These are phyloP conservation scores for Cordylochernes scorpioides DNA, from an alignment of 2,888 invertebrate genomes.

Conservation along the genomic window DNA sequence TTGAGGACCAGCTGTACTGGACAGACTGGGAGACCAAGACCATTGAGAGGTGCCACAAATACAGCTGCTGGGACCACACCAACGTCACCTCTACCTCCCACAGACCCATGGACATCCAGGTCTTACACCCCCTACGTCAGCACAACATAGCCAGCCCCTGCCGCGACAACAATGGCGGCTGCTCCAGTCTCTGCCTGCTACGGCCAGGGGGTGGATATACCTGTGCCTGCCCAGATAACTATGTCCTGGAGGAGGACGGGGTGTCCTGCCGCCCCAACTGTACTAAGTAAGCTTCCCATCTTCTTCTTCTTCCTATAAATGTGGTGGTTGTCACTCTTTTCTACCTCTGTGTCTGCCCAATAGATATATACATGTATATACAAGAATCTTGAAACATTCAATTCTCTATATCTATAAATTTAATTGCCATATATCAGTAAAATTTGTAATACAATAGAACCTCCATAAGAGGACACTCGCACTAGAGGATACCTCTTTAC, in stretches of 20 bases:
- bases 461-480: no score
- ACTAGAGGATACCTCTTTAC: no score
- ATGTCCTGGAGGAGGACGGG: slow-evolving; percentile 30
- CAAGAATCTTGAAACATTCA: no score
- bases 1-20: slow-evolving; percentile 72
- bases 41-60: slow-evolving; percentile 44
- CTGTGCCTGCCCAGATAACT: slow-evolving; percentile 56
- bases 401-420: no score
- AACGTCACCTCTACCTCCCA: slow-evolving; percentile 41
- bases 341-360: no score
- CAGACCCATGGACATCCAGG: slow-evolving; percentile 66
- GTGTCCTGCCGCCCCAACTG: slow-evolving; percentile 43
- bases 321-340: no score
- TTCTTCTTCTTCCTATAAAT: no score
- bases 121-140: slow-evolving; percentile 52
- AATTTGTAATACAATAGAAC: no score
- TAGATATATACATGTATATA: no score
- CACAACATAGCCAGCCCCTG: slow-evolving; percentile 39
- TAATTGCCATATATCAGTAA: no score
- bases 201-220: slow-evolving; percentile 34
- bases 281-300: slow-evolving; percentile 28
- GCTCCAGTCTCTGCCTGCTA: slow-evolving; percentile 53
- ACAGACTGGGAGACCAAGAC: slow-evolving; percentile 69
- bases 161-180: slow-evolving; percentile 33
- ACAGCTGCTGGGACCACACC: slow-evolving; percentile 35